Conservation (phyloP, 2,888 invertebrate genomes). For the Eumerus sabulonum region DNA sequence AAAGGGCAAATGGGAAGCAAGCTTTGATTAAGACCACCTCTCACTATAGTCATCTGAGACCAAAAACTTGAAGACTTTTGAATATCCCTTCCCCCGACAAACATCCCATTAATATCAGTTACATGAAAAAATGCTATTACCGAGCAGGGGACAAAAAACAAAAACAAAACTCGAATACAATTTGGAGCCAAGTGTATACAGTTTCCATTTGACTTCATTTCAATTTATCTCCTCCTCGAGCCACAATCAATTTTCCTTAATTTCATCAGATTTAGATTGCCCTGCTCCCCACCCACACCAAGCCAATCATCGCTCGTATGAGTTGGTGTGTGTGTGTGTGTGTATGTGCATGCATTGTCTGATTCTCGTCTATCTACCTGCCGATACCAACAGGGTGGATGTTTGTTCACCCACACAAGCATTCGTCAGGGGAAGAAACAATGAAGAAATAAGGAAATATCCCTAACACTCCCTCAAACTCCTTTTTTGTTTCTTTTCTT, state of each 20-base stretch:
- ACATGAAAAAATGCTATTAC: constrained; percentile 50
- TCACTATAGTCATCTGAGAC: no score
- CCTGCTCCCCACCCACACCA: constrained; percentile 33
- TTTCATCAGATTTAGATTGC: constrained; percentile 68
- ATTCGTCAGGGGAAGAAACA: constrained; percentile 62
- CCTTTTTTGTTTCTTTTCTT: constrained; percentile 51
- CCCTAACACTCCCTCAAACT: constrained; percentile 65
- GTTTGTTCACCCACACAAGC: constrained; percentile 47
- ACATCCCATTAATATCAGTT: constrained; percentile 60
- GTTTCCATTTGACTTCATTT: constrained; percentile 69
- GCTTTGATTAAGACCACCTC: no score
- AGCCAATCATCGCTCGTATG: no score
- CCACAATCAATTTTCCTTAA: constrained; percentile 69
- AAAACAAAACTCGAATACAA: constrained; percentile 40
- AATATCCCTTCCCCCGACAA: background rate
- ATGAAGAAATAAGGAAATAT: constrained; percentile 62
- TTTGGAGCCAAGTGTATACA: constrained; percentile 62
- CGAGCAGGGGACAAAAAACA: constrained; percentile 56
- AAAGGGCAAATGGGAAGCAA: no score
- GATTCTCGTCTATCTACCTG: no score
- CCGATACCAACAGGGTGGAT: constrained; percentile 17
- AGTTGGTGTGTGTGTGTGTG: no score
- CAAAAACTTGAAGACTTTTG: no score
- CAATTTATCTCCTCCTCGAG: constrained; percentile 68
- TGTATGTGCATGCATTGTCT: no score